Percentiles rank a stretch among this genome's conserved stretches.
Conservation (phyloP, 2,797 vertebrate genomes). For the Gymnoscopelus microlampas region DNA sequence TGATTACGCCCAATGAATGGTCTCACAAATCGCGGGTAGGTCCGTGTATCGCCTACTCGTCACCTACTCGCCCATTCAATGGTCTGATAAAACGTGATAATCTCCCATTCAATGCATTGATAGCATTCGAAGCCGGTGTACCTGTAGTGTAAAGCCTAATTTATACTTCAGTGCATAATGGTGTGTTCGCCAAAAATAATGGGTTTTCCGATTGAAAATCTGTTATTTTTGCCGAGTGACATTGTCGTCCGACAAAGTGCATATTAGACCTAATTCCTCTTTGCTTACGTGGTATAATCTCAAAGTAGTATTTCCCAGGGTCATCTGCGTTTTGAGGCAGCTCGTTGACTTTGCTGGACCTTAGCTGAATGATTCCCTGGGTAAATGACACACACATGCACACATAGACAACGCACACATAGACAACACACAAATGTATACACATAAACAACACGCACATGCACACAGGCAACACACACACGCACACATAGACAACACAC, state of each 20-base stretch:
- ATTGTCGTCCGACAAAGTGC: neutral
- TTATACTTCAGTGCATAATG: too few species aligned
- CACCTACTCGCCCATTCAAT: too few species aligned
- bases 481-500: too few species aligned
- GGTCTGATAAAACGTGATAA: too few species aligned
- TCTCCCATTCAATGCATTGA: too few species aligned
- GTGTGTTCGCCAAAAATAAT: neutral
- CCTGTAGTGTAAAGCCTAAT: too few species aligned
- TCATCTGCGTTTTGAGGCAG: slow-evolving; percentile 86
- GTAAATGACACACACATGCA: slow-evolving; percentile 16
- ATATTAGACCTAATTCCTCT: neutral
- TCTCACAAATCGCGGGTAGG: too few species aligned
- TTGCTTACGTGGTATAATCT: slow-evolving; percentile 89
- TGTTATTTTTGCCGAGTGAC: neutral
- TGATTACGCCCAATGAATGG: too few species aligned
- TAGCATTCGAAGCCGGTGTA: too few species aligned
- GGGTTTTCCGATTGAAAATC: neutral
- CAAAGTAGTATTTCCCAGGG: slow-evolving; percentile 90
- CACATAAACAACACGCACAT: neutral
- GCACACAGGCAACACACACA: too few species aligned
- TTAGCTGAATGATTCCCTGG: slow-evolving; percentile 88
- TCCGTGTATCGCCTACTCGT: too few species aligned
- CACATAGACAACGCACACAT: slow-evolving; percentile 10
- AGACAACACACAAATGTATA: neutral
- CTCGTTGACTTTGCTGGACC: slow-evolving; percentile 88